A percentile compares a stretch with the other conserved stretches of the same genome.
Conservation (phyloP, 92 coral and sea anemone genomes). For the Porites divaricata region DNA sequence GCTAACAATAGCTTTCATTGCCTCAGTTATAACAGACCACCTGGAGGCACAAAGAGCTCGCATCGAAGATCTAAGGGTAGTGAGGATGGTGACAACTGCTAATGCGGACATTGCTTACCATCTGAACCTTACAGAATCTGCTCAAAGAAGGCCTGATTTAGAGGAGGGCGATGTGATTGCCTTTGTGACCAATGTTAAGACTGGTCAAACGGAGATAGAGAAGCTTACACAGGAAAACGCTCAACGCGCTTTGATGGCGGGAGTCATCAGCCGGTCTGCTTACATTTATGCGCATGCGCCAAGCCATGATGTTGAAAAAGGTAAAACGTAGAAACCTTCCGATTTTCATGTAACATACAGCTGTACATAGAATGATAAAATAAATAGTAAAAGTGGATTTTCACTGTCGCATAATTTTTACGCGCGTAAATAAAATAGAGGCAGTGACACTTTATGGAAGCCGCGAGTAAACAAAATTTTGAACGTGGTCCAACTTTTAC, state of each 20-base stretch:
- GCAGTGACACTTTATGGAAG: too few relatives aligned
- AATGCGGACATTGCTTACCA: constrained; percentile 95
- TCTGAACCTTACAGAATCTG: constrained; percentile 74
- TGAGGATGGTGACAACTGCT: constrained; percentile 71
- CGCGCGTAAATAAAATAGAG: too few relatives aligned
- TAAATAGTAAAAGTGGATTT: too few relatives aligned
- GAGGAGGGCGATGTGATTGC: constrained; percentile 98
- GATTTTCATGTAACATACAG: too few relatives aligned
- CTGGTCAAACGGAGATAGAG: constrained; percentile 83
- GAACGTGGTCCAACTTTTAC: too few relatives aligned
- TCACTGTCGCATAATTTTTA: too few relatives aligned
- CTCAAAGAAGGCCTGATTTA: constrained; percentile 57
- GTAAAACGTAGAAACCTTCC: neutral
- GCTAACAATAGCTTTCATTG: neutral
- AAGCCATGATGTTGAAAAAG: constrained; percentile 21
- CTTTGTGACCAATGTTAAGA: constrained; percentile 64
- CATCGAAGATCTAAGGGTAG: constrained; percentile 79
- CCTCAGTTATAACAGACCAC: constrained; percentile 80
- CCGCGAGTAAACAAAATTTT: too few relatives aligned
- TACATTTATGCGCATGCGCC: constrained; percentile 91
- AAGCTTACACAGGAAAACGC: constrained; percentile 74
- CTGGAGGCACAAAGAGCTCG: constrained; percentile 91
- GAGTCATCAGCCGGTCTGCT: constrained; percentile 97
- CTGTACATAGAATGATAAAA: too few relatives aligned
- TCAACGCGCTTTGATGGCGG: constrained; percentile 81